These are phyloP conservation scores for Austrofundulus limnaeus DNA, from an alignment of 2,113 vertebrate species.

Conservation along the genomic window DNA sequence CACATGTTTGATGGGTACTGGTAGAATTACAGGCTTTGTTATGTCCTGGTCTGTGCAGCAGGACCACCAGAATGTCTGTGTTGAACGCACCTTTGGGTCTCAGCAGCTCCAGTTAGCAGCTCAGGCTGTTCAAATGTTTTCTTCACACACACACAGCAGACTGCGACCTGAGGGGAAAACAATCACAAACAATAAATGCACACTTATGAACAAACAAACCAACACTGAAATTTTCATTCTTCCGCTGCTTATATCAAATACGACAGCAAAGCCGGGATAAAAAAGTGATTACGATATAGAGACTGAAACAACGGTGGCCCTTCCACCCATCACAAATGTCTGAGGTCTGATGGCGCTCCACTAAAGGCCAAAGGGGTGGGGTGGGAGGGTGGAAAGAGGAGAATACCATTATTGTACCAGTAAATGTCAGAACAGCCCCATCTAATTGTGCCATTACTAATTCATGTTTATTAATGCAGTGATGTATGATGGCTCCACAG, in stretches of 20 bases:
- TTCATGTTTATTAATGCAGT: constrained; percentile 78
- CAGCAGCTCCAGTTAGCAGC: constrained; percentile 48
- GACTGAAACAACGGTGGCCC: constrained; percentile 12
- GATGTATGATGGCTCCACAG: constrained; percentile 70
- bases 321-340: constrained; percentile 38
- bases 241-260: background rate
- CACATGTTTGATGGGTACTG: constrained; percentile 25
- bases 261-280: background rate
- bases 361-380: constrained; percentile 40
- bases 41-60: constrained; percentile 34
- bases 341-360: constrained; percentile 35
- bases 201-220: background rate
- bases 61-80: constrained; percentile 20
- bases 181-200: constrained; percentile 30
- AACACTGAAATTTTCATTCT: constrained; percentile 6
- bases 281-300: constrained; percentile 7
- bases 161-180: constrained; percentile 53
- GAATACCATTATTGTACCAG: constrained; percentile 62
- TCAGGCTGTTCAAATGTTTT: constrained; percentile 56
- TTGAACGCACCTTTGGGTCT: constrained; percentile 70
- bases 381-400: constrained; percentile 35
- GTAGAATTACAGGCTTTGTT: constrained; percentile 34
- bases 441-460: constrained; percentile 80
- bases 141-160: constrained; percentile 40
- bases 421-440: constrained; percentile 71